Evolutionary conservation across 2,888 invertebrate species (phyloP), one percentile per base, ranked within the genome.

Genomic region (Hyposoter dolosus): DNA sequence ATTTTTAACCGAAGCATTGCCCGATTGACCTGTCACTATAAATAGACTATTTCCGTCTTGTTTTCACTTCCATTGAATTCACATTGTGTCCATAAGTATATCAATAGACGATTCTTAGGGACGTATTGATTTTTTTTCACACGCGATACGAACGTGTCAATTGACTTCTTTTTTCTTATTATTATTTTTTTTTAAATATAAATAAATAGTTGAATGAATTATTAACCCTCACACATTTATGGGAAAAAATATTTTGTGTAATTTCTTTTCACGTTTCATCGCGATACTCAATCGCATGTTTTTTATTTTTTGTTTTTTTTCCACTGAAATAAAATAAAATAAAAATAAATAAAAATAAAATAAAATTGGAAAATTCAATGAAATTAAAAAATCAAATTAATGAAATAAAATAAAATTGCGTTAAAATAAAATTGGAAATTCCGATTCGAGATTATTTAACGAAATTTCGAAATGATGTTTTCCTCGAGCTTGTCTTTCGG

Each of bases 1-100:
- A 71, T 85, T 83, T 85, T 83, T 80, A 72, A 76, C 56, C 66
- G 69, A 76, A 66, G 76, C 47, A 50, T 80, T 79, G 80, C 35
- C 53, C 79, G 68, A 80, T 66, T 76, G 75, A 72, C 71, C 85
- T 72, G 53, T 56, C 19, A 12, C 72, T 80, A 82, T 82, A 69
- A 85, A 85, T 78, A 60, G 60, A 80, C 63, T 40, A 56, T 66
- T 77, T 77, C 56, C 50, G 53, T 35, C 56, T 69, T 45, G 45
- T 53, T 77, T 77, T 78, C 43, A 19, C 60, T 15, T 79, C 43
- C 56, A 19, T 60, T 19, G 56, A 35, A 56, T 47, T 1, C 17
- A 28, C 23, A 47, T 76, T 28, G 47, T 40, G 47, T 63, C 65
- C 19, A 45, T 23, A 60, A 47, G 72, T 50, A 23, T 40, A 35